Percentiles rank a stretch among this genome's conserved stretches.
These are phyloP conservation scores for Tenthredo distinguenda DNA, from an alignment of 2,888 invertebrate genomes.

Conservation along the genomic window DNA sequence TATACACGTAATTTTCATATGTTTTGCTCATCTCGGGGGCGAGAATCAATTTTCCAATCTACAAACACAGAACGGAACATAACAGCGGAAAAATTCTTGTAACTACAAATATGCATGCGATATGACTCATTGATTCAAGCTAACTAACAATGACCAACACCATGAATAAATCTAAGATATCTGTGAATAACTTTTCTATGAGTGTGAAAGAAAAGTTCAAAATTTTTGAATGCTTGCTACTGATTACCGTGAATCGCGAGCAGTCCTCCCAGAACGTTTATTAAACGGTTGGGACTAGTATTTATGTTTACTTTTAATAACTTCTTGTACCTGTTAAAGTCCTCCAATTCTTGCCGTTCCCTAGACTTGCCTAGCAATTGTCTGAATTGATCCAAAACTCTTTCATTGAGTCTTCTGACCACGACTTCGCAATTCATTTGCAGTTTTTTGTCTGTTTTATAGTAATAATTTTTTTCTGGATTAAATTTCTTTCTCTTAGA, in stretches of 20 bases:
- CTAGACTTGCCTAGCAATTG: slow-evolving; percentile 69
- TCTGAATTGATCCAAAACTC: slow-evolving; percentile 63
- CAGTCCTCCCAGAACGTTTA: not conserved
- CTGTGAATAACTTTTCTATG: not conserved
- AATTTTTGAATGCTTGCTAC: not conserved
- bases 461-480: slow-evolving; percentile 60
- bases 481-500: slow-evolving; percentile 58
- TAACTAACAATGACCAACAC: not conserved
- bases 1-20: not conserved
- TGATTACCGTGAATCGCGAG: not conserved
- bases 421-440: slow-evolving; percentile 62
- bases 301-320: not conserved
- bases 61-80: slow-evolving; percentile 28
- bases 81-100: not conserved
- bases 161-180: not conserved
- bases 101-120: not conserved
- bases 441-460: slow-evolving; percentile 66
- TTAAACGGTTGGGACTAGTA: not conserved
- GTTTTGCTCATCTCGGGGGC: not conserved
- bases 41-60: slow-evolving; percentile 35
- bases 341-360: slow-evolving; percentile 67
- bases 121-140: not conserved
- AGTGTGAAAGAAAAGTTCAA: not conserved
- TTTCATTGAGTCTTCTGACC: slow-evolving; percentile 64
- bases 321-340: slow-evolving; percentile 69